A percentile compares a stretch with the other conserved stretches of the same genome.
These are phyloP conservation scores for Venustaconcha ellipsiformis DNA, from an alignment of 1,140 invertebrate genomes.

Conservation along the genomic window DNA sequence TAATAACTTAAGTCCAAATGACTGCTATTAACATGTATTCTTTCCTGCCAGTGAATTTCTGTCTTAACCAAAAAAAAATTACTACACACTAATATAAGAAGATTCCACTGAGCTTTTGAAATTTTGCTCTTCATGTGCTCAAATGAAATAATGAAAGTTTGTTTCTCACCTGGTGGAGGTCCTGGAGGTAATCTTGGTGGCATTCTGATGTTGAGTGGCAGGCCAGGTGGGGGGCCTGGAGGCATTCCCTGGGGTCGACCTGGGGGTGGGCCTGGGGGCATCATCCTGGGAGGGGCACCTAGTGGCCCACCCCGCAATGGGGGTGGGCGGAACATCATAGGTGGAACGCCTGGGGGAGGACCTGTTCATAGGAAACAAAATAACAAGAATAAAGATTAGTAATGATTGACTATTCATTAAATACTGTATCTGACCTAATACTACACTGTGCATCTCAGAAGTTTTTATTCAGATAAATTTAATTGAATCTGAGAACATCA, in stretches of 20 bases:
- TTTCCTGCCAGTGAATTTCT: too few species aligned
- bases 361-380: background rate
- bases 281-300: constrained; percentile 70
- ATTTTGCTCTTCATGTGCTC: too few species aligned
- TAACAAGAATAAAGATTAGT: too few species aligned
- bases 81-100: too few species aligned
- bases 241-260: constrained; percentile 89
- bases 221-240: constrained; percentile 71
- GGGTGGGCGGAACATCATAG: constrained; percentile 73
- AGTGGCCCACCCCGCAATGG: constrained; percentile 53
- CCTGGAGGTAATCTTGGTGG: constrained; percentile 72
- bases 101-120: too few species aligned
- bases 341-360: constrained; percentile 50
- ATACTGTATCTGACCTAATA: too few species aligned
- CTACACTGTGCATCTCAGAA: too few species aligned
- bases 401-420: too few species aligned
- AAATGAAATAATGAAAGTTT: too few species aligned
- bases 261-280: constrained; percentile 75
- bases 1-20: background rate
- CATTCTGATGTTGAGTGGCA: constrained; percentile 70
- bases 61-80: too few species aligned
- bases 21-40: background rate
- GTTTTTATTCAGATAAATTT: too few species aligned
- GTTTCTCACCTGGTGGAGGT: constrained; percentile 74
- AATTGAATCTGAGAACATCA: too few species aligned